Conservation (phyloP, 2,797 vertebrate genomes). For the Crenuchus spilurus region DNA sequence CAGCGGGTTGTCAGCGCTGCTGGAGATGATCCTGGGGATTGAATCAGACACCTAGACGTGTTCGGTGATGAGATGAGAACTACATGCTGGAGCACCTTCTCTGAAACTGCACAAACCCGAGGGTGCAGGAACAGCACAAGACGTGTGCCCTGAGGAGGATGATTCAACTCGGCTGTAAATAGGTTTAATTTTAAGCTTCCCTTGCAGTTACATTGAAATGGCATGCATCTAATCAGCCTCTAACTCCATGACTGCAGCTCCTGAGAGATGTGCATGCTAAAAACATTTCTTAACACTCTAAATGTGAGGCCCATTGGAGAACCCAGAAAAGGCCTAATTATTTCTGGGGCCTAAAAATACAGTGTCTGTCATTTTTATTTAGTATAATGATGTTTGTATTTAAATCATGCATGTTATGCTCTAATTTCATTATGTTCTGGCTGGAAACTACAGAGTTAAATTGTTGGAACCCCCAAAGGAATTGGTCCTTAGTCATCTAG, state of each 20-base stretch:
- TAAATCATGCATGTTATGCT: too few relatives aligned
- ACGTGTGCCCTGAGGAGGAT: neutral
- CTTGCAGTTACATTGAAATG: neutral
- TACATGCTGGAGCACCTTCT: neutral
- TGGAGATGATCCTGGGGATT: slow-evolving; percentile 33
- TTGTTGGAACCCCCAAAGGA: too few relatives aligned
- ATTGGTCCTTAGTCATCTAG: too few relatives aligned
- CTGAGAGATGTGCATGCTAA: neutral
- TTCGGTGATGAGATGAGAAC: slow-evolving; percentile 3
- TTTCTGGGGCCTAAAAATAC: too few relatives aligned
- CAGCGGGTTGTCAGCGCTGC: slow-evolving; percentile 12
- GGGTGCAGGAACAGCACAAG: slow-evolving; percentile 7
- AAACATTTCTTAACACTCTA: neutral
- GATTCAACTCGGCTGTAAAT: slow-evolving; percentile 24
- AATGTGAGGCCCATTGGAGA: too few relatives aligned
- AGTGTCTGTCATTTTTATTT: too few relatives aligned
- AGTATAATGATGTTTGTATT: too few relatives aligned
- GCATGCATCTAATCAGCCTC: neutral
- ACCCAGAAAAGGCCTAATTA: too few relatives aligned
- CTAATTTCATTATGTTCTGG: too few relatives aligned
- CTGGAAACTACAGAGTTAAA: too few relatives aligned
- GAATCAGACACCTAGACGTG: slow-evolving; percentile 26
- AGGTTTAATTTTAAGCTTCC: neutral
- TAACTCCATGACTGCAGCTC: neutral
- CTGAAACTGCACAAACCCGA: slow-evolving; percentile 15